A percentile compares a stretch with the other conserved stretches of the same genome.
These are phyloP conservation scores for Podotricha telesiphe DNA, from an alignment of 2,888 invertebrate species.

Conservation along the genomic window DNA sequence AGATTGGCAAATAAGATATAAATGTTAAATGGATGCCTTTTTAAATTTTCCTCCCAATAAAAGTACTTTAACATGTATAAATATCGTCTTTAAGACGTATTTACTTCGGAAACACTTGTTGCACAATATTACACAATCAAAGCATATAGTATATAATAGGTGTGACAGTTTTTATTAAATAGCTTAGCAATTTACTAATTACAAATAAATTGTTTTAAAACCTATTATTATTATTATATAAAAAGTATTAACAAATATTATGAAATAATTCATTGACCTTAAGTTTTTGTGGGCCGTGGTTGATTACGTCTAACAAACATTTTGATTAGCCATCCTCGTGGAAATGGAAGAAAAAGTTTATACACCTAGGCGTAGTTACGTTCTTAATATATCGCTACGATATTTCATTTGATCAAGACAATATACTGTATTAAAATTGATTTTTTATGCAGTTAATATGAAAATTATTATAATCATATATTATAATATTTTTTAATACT, in stretches of 20 bases:
- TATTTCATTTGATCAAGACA: too few species aligned
- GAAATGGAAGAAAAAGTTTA: constrained; percentile 10
- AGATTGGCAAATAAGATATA: too few species aligned
- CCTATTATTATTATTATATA: neutral
- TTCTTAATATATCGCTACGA: constrained; percentile 2
- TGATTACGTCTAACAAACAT: constrained; percentile 10
- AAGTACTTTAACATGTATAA: neutral
- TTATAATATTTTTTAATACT: too few species aligned
- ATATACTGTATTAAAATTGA: too few species aligned
- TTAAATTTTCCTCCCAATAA: neutral
- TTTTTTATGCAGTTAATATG: too few species aligned
- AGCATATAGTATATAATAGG: neutral
- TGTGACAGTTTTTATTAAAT: neutral
- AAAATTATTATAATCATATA: too few species aligned
- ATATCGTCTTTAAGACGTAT: neutral
- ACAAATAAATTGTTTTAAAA: neutral
- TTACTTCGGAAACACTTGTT: neutral
- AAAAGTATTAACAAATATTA: constrained; percentile 21
- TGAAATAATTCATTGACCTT: constrained; percentile 24
- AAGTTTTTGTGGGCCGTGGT: constrained; percentile 18
- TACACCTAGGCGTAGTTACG: neutral
- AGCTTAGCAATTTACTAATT: neutral
- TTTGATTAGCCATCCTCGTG: constrained; percentile 10
- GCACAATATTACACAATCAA: constrained; percentile 11
- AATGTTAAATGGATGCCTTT: too few species aligned